A percentile compares a stretch with the other conserved stretches of the same genome.
phyloP scores from a whole-genome alignment of 2,888 invertebrate genomes.

The Gisinianus flammeolus region DNA sequence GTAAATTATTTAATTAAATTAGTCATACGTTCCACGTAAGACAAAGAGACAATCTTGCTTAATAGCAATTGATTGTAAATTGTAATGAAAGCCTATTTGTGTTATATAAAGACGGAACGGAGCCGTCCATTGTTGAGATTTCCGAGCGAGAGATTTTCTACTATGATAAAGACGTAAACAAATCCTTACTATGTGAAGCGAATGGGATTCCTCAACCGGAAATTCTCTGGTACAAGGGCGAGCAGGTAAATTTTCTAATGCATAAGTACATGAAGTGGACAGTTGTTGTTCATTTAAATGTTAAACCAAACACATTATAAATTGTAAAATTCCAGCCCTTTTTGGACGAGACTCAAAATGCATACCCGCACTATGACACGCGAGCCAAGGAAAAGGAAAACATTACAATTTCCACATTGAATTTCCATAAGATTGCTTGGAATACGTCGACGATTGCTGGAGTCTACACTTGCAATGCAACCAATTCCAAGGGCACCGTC shows the following conservation, averaged over 20 bases:
- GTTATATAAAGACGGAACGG: no score
- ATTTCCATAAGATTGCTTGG: not conserved
- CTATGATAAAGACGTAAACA: not conserved
- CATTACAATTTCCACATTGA: not conserved
- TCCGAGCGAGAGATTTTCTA: no score
- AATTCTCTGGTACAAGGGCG: slow-evolving; percentile 4
- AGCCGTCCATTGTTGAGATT: no score
- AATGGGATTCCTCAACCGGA: not conserved
- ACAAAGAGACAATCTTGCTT: no score
- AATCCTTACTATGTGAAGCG: not conserved
- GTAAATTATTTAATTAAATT: no score
- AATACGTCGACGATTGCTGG: not conserved
- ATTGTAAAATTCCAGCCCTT: not conserved
- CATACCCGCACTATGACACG: not conserved
- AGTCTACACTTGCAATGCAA: slow-evolving; percentile 19
- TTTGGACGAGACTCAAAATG: slow-evolving; percentile 4
- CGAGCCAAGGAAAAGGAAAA: not conserved
- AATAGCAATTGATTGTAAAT: no score
- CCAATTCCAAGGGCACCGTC: slow-evolving; percentile 24
- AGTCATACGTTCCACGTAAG: no score
- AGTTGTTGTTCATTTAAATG: not conserved
- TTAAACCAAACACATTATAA: not conserved
- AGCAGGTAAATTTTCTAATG: not conserved
- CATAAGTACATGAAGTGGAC: not conserved
- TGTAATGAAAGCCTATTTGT: no score